These are phyloP conservation scores for Myripristis jacobus DNA, from an alignment of 2,797 vertebrate genomes.

Conservation along the genomic window DNA sequence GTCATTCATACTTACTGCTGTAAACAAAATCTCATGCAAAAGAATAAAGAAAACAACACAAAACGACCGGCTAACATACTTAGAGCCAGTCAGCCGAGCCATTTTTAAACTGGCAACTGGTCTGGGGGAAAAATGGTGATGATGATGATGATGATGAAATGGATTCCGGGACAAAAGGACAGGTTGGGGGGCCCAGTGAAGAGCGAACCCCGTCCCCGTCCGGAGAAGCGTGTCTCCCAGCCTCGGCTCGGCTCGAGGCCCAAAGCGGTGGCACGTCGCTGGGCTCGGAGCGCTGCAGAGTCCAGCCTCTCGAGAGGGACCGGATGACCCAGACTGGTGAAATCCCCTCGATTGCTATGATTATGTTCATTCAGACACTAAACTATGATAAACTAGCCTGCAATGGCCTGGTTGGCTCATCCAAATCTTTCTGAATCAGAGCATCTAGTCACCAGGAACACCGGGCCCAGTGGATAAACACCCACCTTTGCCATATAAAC, in stretches of 20 bases:
- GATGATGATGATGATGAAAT: not conserved
- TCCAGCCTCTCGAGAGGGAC: not conserved
- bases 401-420: no score
- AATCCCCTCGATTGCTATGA: not conserved
- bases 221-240: not conserved
- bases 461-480: no score
- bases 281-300: not conserved
- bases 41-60: not conserved
- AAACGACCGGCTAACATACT: not conserved
- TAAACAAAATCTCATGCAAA: not conserved
- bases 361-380: no score
- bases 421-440: no score
- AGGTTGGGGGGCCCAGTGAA: not conserved
- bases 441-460: no score
- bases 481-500: no score
- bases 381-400: no score
- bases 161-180: not conserved
- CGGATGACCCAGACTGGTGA: not conserved
- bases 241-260: not conserved
- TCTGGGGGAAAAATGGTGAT: no score
- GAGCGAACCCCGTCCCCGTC: not conserved
- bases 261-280: not conserved
- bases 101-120: no score
- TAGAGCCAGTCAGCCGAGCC: no score
- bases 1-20: slow-evolving; percentile 38